Evolutionary conservation across 2,888 invertebrate genomes (phyloP).

Genomic region (Lycaena phlaeas): DNA sequence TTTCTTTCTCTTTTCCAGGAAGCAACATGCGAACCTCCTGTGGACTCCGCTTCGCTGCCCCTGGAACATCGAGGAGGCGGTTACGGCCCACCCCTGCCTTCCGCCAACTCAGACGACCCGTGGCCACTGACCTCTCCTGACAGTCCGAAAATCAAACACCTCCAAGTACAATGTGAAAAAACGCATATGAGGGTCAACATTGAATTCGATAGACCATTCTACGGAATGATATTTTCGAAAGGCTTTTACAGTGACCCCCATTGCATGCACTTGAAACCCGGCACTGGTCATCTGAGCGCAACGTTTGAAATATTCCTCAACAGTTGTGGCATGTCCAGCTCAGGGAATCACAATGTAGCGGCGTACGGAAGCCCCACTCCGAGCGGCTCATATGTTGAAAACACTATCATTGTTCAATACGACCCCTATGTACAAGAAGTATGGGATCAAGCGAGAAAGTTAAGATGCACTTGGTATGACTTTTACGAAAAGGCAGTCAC

Average conservation of each 20-base stretch:
- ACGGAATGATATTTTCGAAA: slow-evolving; percentile 96
- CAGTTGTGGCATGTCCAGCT: slow-evolving; percentile 94
- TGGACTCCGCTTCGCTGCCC: slow-evolving; percentile 86
- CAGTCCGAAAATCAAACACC: slow-evolving; percentile 93
- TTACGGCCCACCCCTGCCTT: slow-evolving; percentile 79
- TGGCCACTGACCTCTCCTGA: slow-evolving; percentile 93
- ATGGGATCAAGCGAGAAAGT: slow-evolving; percentile 94
- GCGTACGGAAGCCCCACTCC: slow-evolving; percentile 90
- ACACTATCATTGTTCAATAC: slow-evolving; percentile 95
- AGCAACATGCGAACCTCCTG: slow-evolving; percentile 83
- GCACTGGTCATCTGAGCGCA: slow-evolving; percentile 91
- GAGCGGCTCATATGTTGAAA: slow-evolving; percentile 94
- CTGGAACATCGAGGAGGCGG: slow-evolving; percentile 84
- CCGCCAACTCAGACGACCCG: slow-evolving; percentile 80
- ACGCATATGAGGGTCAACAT: slow-evolving; percentile 96
- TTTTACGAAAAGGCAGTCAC: slow-evolving; percentile 96
- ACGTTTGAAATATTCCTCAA: slow-evolving; percentile 95
- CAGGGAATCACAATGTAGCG: slow-evolving; percentile 90
- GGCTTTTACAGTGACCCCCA: slow-evolving; percentile 93
- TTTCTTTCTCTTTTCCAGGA: slow-evolving; percentile 68
- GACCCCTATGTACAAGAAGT: slow-evolving; percentile 96
- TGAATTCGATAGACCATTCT: slow-evolving; percentile 95
- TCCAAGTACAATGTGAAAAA: slow-evolving; percentile 96
- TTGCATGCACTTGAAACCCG: slow-evolving; percentile 93
- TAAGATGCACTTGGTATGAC: slow-evolving; percentile 96